Evolutionary conservation across 2,113 vertebrate species (phyloP).

Genomic region (Tragelaphus scriptus): DNA sequence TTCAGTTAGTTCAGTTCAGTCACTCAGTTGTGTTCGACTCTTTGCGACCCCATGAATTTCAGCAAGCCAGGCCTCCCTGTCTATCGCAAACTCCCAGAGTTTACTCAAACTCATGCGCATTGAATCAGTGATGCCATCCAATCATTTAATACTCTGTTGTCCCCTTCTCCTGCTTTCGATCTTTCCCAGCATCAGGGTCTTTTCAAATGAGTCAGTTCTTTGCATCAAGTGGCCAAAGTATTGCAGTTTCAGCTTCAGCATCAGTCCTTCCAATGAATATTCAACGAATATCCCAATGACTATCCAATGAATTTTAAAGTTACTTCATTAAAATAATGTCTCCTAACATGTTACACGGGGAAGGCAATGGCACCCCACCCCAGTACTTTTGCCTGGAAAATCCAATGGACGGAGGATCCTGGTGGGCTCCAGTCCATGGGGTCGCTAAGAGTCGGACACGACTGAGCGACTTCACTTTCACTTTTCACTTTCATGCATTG

Average conservation of each 20-base stretch:
- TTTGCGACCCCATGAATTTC: no score
- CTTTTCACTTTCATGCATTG: no score
- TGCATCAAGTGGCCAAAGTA: rapidly evolving
- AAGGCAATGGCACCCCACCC: no score
- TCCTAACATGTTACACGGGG: no score
- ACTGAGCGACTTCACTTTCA: no score
- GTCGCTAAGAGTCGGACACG: no score
- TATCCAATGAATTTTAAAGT: background rate
- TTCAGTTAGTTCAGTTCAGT: no score
- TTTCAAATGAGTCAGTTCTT: background rate
- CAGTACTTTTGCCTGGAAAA: no score
- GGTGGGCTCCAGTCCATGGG: no score
- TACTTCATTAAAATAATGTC: background rate
- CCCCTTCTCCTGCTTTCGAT: background rate
- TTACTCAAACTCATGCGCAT: background rate
- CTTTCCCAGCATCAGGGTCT: background rate
- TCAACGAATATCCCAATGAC: background rate
- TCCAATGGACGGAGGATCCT: no score
- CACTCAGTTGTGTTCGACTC: rapidly evolving
- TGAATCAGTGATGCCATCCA: background rate
- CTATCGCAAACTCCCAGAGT: no score
- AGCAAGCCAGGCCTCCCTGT: no score
- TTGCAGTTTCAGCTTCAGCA: background rate
- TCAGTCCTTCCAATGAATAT: background rate
- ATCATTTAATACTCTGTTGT: rapidly evolving